Conservation (phyloP, 2,797 vertebrate genomes). For the Melanotaenia parkinsoni region DNA sequence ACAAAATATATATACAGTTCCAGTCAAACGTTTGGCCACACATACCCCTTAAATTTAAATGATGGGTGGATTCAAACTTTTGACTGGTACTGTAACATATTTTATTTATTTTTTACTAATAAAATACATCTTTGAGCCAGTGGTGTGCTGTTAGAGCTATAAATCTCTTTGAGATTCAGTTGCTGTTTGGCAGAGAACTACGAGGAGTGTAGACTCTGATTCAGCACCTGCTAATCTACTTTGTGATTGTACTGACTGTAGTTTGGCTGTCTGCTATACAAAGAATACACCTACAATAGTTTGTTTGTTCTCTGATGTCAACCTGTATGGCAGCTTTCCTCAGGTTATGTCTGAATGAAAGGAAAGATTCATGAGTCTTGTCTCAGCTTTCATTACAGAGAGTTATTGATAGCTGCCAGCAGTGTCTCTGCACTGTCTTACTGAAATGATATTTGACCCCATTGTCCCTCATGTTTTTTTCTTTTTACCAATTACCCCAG, state of each 20-base stretch:
- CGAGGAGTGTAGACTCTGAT: conserved; percentile 11
- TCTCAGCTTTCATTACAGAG: conserved; percentile 60
- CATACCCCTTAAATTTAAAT: too few species aligned
- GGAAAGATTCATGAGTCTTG: conserved; percentile 50
- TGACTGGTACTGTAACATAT: not conserved
- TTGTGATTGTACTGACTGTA: conserved; percentile 14
- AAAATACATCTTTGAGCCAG: not conserved
- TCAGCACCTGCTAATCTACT: conserved; percentile 18
- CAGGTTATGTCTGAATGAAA: conserved; percentile 50
- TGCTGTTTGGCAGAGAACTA: conserved; percentile 9
- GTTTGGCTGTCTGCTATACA: conserved; percentile 1
- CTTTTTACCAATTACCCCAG: conserved; percentile 36
- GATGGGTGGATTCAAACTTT: not conserved
- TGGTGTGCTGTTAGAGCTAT: not conserved
- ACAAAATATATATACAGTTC: too few species aligned
- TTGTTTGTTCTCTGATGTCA: conserved; percentile 50
- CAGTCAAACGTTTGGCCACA: too few species aligned
- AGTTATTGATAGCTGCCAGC: conserved; percentile 54
- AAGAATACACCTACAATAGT: conserved; percentile 25
- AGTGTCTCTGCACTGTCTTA: conserved; percentile 42
- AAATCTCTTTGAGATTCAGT: not conserved
- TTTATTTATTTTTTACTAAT: not conserved
- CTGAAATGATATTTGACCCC: conserved; percentile 34
- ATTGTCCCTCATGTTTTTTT: conserved; percentile 1
- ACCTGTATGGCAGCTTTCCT: conserved; percentile 42